Conservation (phyloP, 2,888 invertebrate genomes). For the Nemotelus pantherinus region DNA sequence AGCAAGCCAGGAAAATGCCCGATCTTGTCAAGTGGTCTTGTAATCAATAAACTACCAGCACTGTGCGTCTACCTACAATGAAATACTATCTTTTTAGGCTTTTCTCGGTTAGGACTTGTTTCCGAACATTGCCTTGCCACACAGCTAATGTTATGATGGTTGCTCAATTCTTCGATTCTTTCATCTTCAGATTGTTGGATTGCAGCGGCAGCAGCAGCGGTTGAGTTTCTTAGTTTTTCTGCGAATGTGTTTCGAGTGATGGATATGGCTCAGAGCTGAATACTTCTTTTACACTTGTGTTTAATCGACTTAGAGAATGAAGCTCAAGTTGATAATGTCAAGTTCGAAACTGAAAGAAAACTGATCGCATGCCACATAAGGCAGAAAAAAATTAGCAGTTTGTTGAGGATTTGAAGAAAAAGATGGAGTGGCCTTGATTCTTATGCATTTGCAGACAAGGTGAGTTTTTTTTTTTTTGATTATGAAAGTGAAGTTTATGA, state of each 20-base stretch:
- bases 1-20: conserved; percentile 12
- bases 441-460: too few relatives aligned
- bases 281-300: too few relatives aligned
- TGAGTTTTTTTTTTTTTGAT: too few relatives aligned
- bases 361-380: background rate
- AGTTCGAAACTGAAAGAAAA: background rate
- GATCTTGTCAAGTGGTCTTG: conserved; percentile 25
- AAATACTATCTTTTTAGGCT: background rate
- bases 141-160: conserved; percentile 19
- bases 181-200: background rate
- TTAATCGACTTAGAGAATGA: too few relatives aligned
- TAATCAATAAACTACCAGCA: background rate
- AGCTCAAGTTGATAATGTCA: conserved; percentile 6
- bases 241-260: background rate
- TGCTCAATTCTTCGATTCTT: background rate
- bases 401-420: background rate
- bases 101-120: conserved; percentile 15
- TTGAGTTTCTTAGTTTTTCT: background rate
- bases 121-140: background rate
- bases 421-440: background rate
- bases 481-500: too few relatives aligned
- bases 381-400: conserved; percentile 11
- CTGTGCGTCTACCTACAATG: conserved; percentile 10
- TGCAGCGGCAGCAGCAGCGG: too few relatives aligned
- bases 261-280: conserved; percentile 1